Evolutionary conservation across 2,888 invertebrate genomes (phyloP).

Genomic region (Trachelus tabidus): DNA sequence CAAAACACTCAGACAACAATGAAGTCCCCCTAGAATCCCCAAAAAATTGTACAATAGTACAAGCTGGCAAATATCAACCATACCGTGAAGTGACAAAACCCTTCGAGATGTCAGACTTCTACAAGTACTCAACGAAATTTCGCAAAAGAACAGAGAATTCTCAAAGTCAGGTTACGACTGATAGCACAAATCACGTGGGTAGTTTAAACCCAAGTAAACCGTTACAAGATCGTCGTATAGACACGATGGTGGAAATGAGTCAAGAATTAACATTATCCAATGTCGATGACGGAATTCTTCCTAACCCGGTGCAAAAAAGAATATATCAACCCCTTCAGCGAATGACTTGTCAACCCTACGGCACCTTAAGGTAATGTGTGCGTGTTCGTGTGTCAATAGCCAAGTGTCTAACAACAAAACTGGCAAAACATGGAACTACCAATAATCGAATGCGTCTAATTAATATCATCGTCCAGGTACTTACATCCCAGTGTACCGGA

Average conservation of each 20-base stretch:
- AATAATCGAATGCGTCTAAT: background rate
- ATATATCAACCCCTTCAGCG: constrained; percentile 54
- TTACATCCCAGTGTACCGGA: background rate
- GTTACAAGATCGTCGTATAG: constrained; percentile 27
- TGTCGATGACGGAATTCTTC: constrained; percentile 17
- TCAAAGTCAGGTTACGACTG: background rate
- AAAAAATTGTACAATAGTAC: constrained; percentile 85
- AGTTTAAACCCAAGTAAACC: constrained; percentile 2
- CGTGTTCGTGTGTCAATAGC: background rate
- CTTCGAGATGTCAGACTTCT: constrained; percentile 98
- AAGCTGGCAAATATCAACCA: constrained; percentile 90
- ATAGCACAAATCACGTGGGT: background rate
- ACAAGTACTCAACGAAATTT: constrained; percentile 96
- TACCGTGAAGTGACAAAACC: constrained; percentile 95
- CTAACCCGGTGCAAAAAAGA: constrained; percentile 47
- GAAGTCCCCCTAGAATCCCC: constrained; percentile 78
- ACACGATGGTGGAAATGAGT: constrained; percentile 24
- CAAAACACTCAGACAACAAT: constrained; percentile 68
- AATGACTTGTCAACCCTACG: constrained; percentile 55
- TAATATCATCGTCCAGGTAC: background rate
- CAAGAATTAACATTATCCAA: constrained; percentile 15
- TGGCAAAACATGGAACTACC: background rate
- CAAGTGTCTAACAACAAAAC: background rate
- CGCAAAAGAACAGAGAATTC: constrained; percentile 69
- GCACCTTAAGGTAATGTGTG: constrained; percentile 39